phyloP scores from a whole-genome alignment of 2,113 vertebrate genomes.

The Psettodes erumei region DNA sequence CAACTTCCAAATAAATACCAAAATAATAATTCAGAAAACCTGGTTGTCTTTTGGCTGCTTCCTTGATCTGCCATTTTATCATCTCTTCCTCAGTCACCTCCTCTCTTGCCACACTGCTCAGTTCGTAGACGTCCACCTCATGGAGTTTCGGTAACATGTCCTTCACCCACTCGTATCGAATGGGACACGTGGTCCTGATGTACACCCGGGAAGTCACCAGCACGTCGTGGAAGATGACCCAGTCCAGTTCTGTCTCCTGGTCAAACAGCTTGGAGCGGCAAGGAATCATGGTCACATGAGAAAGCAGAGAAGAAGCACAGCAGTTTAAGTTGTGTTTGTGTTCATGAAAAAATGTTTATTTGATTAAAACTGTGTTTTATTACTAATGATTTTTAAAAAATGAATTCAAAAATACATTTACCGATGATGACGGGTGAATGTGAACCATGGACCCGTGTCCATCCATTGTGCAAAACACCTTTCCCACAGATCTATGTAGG shows the following conservation, averaged over 20 bases:
- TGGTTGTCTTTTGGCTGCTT: conserved; percentile 84
- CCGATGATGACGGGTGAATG: conserved; percentile 96
- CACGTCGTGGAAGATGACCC: conserved; percentile 97
- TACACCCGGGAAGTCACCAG: conserved; percentile 93
- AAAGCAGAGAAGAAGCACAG: not conserved
- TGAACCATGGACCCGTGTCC: conserved; percentile 94
- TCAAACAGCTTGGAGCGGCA: conserved; percentile 86
- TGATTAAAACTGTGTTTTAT: not conserved
- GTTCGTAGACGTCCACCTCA: conserved; percentile 91
- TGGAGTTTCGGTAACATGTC: conserved; percentile 95
- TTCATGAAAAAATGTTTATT: not conserved
- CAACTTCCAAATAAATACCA: not conserved
- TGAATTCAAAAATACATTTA: conserved; percentile 71
- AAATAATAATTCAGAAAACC: conserved; percentile 76
- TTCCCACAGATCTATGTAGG: conserved; percentile 88
- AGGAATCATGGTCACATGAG: not conserved
- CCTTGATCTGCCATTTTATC: conserved; percentile 86
- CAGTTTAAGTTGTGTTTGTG: too few species aligned
- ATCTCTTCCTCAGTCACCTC: conserved; percentile 92
- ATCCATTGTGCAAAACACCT: conserved; percentile 97
- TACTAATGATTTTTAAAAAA: not conserved
- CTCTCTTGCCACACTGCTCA: conserved; percentile 93
- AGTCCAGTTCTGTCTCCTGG: conserved; percentile 89
- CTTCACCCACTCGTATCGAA: conserved; percentile 95
- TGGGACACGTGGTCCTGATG: conserved; percentile 92